Conservation (phyloP, 2,888 invertebrate species). For the Mesoligia furuncula region DNA sequence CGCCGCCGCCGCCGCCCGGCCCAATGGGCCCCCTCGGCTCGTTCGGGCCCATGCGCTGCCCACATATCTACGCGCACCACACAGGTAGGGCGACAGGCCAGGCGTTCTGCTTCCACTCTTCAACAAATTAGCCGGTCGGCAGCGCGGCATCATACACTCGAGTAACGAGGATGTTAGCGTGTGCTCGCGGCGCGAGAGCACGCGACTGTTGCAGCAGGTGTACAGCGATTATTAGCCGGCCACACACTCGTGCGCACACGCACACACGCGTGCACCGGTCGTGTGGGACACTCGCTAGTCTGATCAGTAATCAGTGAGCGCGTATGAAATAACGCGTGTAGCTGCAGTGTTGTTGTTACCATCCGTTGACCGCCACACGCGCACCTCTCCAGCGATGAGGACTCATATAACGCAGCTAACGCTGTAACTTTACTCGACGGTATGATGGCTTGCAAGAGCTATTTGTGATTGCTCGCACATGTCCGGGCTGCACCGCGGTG, state of each 20-base stretch:
- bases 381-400: background rate
- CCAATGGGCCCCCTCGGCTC: slow-evolving; percentile 25
- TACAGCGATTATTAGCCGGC: slow-evolving; percentile 24
- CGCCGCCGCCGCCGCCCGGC: slow-evolving; percentile 60
- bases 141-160: background rate
- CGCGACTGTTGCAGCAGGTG: slow-evolving; percentile 36
- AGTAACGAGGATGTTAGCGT: background rate
- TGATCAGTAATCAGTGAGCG: slow-evolving; percentile 37
- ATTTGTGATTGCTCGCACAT: background rate
- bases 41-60: slow-evolving; percentile 16
- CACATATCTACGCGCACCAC: slow-evolving; percentile 29
- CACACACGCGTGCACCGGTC: slow-evolving; percentile 5
- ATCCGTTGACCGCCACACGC: slow-evolving; percentile 25
- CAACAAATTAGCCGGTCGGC: background rate
- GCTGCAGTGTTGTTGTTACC: slow-evolving; percentile 25
- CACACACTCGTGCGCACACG: background rate
- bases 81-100: slow-evolving; percentile 54
- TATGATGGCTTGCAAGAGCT: background rate
- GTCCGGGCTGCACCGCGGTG: background rate
- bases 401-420: too few relatives aligned
- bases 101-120: background rate
- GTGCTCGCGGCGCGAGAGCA: slow-evolving; percentile 1
- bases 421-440: background rate
- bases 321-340: slow-evolving; percentile 29
- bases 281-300: slow-evolving; percentile 7